These are phyloP conservation scores for Dioctria rufipes DNA, from an alignment of 2,888 invertebrate genomes.

Conservation along the genomic window DNA sequence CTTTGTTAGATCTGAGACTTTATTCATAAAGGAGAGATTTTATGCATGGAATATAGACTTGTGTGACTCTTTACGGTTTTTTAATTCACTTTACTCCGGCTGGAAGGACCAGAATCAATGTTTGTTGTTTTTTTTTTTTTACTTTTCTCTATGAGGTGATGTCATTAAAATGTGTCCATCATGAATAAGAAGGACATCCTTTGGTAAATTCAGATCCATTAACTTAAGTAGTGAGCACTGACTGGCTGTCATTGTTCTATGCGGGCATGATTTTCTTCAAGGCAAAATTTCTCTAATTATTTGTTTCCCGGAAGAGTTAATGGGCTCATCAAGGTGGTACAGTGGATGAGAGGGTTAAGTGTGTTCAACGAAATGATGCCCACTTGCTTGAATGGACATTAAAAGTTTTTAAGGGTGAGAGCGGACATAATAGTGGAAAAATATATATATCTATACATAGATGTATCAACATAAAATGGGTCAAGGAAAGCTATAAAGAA, in stretches of 20 bases:
- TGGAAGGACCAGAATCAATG: not conserved
- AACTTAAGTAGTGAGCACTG: not conserved
- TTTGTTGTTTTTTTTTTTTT: too few species aligned
- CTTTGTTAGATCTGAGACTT: too few species aligned
- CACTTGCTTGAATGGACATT: too few species aligned
- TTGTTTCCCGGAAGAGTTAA: not conserved
- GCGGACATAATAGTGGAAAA: too few species aligned
- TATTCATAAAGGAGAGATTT: too few species aligned
- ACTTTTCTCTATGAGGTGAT: not conserved
- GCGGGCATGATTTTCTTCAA: not conserved
- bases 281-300: not conserved
- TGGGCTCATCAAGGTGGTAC: not conserved
- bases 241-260: not conserved
- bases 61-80: too few species aligned
- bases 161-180: not conserved
- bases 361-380: not conserved
- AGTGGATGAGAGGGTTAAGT: not conserved
- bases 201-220: not conserved
- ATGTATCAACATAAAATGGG: too few species aligned
- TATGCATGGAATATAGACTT: too few species aligned
- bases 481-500: too few species aligned
- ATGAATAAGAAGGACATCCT: not conserved
- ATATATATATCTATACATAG: too few species aligned
- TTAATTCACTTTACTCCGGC: not conserved
- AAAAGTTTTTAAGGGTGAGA: too few species aligned